Evolutionary conservation across 2,797 vertebrate genomes (phyloP).

Genomic region (Anableps anableps): DNA sequence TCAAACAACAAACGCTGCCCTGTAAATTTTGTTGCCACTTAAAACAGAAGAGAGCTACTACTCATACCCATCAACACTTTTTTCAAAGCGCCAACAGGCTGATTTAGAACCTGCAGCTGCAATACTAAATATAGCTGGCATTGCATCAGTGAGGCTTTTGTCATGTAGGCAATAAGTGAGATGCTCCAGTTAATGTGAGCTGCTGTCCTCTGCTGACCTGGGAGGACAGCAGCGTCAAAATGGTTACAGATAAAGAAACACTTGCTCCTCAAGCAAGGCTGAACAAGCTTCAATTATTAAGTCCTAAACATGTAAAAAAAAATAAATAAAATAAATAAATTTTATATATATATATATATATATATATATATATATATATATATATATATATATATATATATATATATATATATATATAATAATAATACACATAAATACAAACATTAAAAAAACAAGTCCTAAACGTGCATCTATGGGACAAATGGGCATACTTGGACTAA

Average conservation of each 20-base stretch:
- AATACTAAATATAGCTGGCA: conserved; percentile 67
- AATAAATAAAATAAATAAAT: too few relatives aligned
- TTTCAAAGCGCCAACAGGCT: conserved; percentile 27
- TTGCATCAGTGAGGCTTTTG: conserved; percentile 59
- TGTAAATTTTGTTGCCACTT: conserved; percentile 25
- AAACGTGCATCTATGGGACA: conserved; percentile 30
- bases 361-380: too few relatives aligned
- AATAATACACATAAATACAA: too few relatives aligned
- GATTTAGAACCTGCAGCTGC: conserved; percentile 62
- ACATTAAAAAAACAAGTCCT: too few relatives aligned
- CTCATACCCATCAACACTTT: conserved; percentile 46
- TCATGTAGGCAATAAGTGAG: conserved; percentile 62
- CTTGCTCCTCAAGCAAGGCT: conserved; percentile 35
- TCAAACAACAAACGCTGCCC: background rate
- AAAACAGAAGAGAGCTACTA: background rate
- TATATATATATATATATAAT: too few relatives aligned
- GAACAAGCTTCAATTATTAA: conserved; percentile 2
- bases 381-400: too few relatives aligned
- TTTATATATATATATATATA: too few relatives aligned
- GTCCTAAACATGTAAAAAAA: conserved; percentile 53
- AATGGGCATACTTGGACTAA: conserved; percentile 24
- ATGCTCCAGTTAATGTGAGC: conserved; percentile 64
- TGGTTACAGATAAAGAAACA: conserved; percentile 50
- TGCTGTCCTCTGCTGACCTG: conserved; percentile 45
- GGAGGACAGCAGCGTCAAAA: conserved; percentile 41